These are phyloP conservation scores for Mactromeris polynyma DNA, from an alignment of 2,888 invertebrate species.

Conservation along the genomic window DNA sequence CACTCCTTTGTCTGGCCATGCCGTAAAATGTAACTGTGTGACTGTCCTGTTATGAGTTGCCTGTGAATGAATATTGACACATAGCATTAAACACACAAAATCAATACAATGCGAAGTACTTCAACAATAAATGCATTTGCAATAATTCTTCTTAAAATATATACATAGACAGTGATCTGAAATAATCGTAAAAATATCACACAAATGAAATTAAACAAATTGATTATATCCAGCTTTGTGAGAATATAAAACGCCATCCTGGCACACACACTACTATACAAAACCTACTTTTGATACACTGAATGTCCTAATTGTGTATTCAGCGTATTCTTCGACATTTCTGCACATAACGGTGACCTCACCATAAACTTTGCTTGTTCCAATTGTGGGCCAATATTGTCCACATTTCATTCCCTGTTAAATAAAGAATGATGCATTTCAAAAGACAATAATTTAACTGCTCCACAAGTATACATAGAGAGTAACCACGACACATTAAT, in stretches of 20 bases:
- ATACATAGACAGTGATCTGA: too few species aligned
- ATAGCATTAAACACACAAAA: not conserved
- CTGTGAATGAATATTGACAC: not conserved
- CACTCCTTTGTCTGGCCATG: slow-evolving; percentile 23
- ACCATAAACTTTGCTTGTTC: not conserved
- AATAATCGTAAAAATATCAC: not conserved
- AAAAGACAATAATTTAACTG: not conserved
- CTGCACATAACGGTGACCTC: not conserved
- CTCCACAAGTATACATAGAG: too few species aligned
- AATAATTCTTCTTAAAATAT: too few species aligned
- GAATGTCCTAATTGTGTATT: slow-evolving; percentile 23
- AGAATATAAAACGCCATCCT: too few species aligned
- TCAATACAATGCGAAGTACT: too few species aligned
- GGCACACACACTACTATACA: too few species aligned
- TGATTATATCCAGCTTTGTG: too few species aligned
- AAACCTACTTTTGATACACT: not conserved
- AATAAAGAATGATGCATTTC: too few species aligned
- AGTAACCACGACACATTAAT: too few species aligned
- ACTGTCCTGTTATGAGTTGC: not conserved
- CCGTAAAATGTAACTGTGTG: slow-evolving; percentile 22
- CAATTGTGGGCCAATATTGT: slow-evolving; percentile 27
- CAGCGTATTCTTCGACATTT: not conserved
- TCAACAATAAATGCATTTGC: too few species aligned
- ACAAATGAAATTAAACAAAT: not conserved
- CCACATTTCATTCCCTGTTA: slow-evolving; percentile 40